Conservation (phyloP, 2,888 invertebrate genomes). For the Limenitis camilla region DNA sequence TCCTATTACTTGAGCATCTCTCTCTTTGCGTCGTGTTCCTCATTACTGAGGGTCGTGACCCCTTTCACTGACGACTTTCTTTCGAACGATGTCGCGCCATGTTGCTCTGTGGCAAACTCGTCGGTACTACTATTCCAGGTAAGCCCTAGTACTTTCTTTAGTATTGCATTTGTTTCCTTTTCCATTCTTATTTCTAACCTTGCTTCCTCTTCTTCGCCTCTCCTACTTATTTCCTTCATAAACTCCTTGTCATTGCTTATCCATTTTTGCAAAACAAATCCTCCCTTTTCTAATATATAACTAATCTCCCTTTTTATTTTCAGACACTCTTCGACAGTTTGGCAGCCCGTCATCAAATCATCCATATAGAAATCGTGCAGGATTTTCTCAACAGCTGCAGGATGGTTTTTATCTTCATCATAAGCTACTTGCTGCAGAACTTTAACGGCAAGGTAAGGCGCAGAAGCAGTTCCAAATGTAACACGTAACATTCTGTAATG, state of each 20-base stretch:
- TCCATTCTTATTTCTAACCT: not conserved
- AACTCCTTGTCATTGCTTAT: conserved; percentile 14
- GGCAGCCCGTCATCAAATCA: conserved; percentile 25
- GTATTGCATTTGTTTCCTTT: not conserved
- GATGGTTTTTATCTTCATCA: conserved; percentile 12
- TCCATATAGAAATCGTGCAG: conserved; percentile 23
- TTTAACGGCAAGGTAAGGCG: conserved; percentile 24
- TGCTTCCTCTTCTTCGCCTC: not conserved
- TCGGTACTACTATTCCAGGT: conserved; percentile 8
- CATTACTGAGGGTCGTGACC: too few species aligned
- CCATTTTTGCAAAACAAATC: conserved; percentile 32
- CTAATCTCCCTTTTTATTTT: conserved; percentile 23
- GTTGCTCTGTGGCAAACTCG: too few species aligned
- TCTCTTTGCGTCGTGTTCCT: too few species aligned
- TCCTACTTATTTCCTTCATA: not conserved
- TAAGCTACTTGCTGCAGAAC: conserved; percentile 21
- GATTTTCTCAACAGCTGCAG: conserved; percentile 10
- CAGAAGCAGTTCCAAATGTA: conserved; percentile 26
- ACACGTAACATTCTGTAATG: not conserved
- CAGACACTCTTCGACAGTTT: conserved; percentile 20
- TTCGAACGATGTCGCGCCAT: too few species aligned
- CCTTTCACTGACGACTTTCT: too few species aligned
- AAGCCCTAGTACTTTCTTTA: conserved; percentile 7
- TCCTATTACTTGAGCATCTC: conserved; percentile 2
- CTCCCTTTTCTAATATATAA: conserved; percentile 26